Conservation (phyloP, 2,888 invertebrate genomes). For the Timema podura region DNA sequence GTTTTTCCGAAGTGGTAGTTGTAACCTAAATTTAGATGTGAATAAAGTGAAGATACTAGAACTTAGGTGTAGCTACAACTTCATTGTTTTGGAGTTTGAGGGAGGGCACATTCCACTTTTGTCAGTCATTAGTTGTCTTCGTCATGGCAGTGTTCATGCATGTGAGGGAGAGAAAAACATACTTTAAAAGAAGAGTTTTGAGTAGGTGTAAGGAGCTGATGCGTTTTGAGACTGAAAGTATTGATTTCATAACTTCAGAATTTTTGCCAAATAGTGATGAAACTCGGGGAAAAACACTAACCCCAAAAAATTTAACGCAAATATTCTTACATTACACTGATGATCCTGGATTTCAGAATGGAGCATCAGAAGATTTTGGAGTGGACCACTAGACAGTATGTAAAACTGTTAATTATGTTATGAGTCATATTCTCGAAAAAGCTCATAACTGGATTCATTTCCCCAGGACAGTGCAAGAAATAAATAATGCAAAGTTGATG, state of each 20-base stretch:
- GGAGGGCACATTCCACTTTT: constrained; percentile 9
- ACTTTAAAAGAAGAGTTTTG: neutral
- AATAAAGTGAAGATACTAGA: constrained; percentile 3
- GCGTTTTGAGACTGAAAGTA: neutral
- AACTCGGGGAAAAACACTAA: constrained; percentile 1
- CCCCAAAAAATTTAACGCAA: neutral
- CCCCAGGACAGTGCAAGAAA: too few species aligned
- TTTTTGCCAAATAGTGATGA: neutral
- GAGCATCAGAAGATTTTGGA: constrained; percentile 4
- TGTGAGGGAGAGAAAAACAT: constrained; percentile 3
- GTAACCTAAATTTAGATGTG: neutral
- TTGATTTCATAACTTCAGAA: too few species aligned
- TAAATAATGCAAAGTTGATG: too few species aligned
- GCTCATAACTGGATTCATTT: too few species aligned
- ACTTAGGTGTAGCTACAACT: constrained; percentile 11
- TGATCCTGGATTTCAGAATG: constrained; percentile 4
- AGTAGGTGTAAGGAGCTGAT: constrained; percentile 8
- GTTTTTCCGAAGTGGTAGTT: neutral
- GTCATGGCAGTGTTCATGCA: constrained; percentile 9
- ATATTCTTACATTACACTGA: neutral
- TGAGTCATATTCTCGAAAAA: too few species aligned
- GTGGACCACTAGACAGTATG: neutral
- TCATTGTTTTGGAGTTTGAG: constrained; percentile 12
- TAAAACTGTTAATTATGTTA: constrained; percentile 1
- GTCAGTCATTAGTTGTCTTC: neutral